Conservation (phyloP, 1,140 invertebrate genomes). For the Conus betulinus region DNA sequence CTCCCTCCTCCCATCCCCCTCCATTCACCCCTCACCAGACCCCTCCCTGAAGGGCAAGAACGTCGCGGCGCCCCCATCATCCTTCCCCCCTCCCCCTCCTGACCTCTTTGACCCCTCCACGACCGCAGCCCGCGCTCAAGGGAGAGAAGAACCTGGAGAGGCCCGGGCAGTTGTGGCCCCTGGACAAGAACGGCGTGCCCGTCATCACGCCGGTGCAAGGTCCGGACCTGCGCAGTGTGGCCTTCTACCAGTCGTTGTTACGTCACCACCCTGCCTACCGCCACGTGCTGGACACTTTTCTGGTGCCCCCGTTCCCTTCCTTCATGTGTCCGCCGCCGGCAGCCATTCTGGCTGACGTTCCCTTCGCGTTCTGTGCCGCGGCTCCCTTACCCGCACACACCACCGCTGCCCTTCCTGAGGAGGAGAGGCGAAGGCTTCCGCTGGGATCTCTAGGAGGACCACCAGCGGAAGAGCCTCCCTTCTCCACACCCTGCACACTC, state of each 20-base stretch:
- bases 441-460: neutral
- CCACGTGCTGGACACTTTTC: constrained; percentile 23
- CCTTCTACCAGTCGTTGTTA: constrained; percentile 21
- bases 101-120: neutral
- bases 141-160: neutral
- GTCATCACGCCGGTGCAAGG: constrained; percentile 12
- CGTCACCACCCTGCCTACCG: constrained; percentile 31
- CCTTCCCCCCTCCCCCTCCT: neutral
- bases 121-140: neutral
- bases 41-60: neutral
- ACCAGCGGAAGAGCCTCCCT: neutral
- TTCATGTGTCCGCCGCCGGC: constrained; percentile 24
- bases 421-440: neutral
- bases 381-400: neutral
- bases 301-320: neutral
- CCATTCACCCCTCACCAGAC: neutral
- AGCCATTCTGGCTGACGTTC: neutral
- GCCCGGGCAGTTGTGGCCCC: neutral
- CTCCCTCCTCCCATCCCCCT: neutral
- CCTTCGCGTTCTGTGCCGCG: neutral
- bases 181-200: neutral
- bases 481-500: neutral
- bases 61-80: neutral
- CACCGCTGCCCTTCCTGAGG: neutral
- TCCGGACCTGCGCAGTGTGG: constrained; percentile 28